Base-by-base conservation (phyloP, 2,797 vertebrate species). In the Mus spretus region DNA sequence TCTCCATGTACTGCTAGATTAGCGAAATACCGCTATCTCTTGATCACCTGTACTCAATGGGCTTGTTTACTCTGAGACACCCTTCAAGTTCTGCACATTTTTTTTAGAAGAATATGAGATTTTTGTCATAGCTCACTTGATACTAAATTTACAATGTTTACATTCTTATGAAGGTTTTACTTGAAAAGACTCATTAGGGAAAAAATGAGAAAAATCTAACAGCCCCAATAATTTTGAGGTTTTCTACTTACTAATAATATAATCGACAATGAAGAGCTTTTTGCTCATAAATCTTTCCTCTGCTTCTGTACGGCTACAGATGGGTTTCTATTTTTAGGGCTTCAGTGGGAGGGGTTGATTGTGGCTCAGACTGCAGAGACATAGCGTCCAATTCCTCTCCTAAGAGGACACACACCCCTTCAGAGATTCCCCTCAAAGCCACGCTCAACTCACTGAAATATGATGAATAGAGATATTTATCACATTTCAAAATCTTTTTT, bases 61-160 rank as follows among this genome's bases (percentile, higher is more conserved):
- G 6, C 2, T 57, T n/a, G 22, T 55, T 67, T 70, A 75, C 22
- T 92, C 59, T 74, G 24, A 70, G 50, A 8, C 53, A 86, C 75
- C 10, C 12, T 65, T 94, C 20, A 61, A 81, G 44, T 28, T 7
- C 28, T 80, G 37, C 24, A 89, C 50, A 3, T 15, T 37, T 53
- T 96, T 96, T 89, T 93, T 65, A 89, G 61, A 89, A 82, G 5
- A 26, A 86, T 59, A 65, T 84, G 14, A 77, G 94, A 81, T 95
- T 72, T 67, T 67, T 63, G 65, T 90, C 26, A 67, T 11, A 77
- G 78, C 26, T 95, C 55, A 79, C 13, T 63, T 77, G 61, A n/a
- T 70, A 61, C 37, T 77, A 37, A 53, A 10, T 90, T 97, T 97
- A 79, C 70, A 94, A 40, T 74, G 11, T 84, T 72, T 44, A 20